Evolutionary conservation across 2,797 vertebrate genomes (phyloP).

Genomic region (Miichthys miiuy): DNA sequence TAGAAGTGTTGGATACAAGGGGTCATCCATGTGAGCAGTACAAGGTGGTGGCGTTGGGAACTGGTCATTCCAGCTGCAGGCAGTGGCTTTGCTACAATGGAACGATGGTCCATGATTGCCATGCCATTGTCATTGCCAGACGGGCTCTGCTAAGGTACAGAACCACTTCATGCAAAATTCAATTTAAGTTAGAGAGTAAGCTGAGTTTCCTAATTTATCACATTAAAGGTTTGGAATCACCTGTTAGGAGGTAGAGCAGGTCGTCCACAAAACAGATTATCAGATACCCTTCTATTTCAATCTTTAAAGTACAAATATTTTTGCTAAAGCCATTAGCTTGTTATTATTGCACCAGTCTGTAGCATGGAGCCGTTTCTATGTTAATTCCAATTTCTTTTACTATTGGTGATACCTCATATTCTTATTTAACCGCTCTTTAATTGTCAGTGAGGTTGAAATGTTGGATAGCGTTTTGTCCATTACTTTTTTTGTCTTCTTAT

Average conservation of each 20-base stretch:
- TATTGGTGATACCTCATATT: background rate
- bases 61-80: slow-evolving; percentile 77
- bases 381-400: background rate
- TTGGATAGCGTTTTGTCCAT: background rate
- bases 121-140: slow-evolving; percentile 82
- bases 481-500: background rate
- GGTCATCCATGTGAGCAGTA: slow-evolving; percentile 68
- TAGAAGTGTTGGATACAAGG: slow-evolving; percentile 68
- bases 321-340: too few species aligned
- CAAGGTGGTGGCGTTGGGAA: slow-evolving; percentile 82
- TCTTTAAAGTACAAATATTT: too few species aligned
- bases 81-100: slow-evolving; percentile 82
- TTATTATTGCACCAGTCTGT: background rate
- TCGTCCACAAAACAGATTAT: too few species aligned
- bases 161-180: background rate
- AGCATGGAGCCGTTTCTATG: background rate
- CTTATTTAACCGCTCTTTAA: background rate
- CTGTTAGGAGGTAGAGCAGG: too few species aligned
- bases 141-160: slow-evolving; percentile 84
- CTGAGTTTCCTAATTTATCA: background rate
- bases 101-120: slow-evolving; percentile 84
- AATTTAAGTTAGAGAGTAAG: background rate
- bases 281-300: too few species aligned
- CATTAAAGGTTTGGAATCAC: background rate
- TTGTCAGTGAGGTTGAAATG: background rate